phyloP scores from a whole-genome alignment of 2,797 vertebrate species.

The Rhincodon typus region DNA sequence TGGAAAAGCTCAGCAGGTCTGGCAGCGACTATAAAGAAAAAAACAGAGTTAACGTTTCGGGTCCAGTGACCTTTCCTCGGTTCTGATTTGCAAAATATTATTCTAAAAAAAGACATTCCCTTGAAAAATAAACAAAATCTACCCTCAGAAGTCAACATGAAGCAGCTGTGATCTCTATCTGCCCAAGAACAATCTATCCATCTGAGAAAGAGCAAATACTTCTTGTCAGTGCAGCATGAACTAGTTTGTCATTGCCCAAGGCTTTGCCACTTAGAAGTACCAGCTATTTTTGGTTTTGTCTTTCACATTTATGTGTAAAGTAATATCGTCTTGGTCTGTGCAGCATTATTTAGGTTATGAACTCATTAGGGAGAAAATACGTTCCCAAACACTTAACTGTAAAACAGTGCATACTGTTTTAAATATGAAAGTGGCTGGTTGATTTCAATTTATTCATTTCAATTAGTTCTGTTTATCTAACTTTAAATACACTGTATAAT shows the following conservation, averaged over 20 bases:
- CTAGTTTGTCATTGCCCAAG: neutral
- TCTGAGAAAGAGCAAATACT: constrained; percentile 5
- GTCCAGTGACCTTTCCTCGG: too few species aligned
- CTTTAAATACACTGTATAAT: neutral
- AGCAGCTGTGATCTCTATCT: neutral
- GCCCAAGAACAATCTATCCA: neutral
- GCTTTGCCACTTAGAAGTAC: neutral
- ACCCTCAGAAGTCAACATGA: constrained; percentile 6
- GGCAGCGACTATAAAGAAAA: too few species aligned
- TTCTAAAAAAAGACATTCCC: neutral
- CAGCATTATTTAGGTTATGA: neutral
- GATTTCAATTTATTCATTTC: neutral
- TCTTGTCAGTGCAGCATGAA: constrained; percentile 26
- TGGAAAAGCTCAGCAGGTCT: too few species aligned
- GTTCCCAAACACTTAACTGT: neutral
- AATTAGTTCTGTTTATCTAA: neutral
- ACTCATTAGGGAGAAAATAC: neutral
- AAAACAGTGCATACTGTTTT: neutral
- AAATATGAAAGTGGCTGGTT: neutral
- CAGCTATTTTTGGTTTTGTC: constrained; percentile 17
- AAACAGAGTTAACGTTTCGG: too few species aligned
- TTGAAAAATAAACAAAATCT: neutral
- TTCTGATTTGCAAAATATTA: too few species aligned
- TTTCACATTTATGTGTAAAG: neutral
- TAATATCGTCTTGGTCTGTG: neutral